Evolutionary conservation across 2,797 vertebrate genomes (phyloP).

Genomic region (Crocidura indochinensis): DNA sequence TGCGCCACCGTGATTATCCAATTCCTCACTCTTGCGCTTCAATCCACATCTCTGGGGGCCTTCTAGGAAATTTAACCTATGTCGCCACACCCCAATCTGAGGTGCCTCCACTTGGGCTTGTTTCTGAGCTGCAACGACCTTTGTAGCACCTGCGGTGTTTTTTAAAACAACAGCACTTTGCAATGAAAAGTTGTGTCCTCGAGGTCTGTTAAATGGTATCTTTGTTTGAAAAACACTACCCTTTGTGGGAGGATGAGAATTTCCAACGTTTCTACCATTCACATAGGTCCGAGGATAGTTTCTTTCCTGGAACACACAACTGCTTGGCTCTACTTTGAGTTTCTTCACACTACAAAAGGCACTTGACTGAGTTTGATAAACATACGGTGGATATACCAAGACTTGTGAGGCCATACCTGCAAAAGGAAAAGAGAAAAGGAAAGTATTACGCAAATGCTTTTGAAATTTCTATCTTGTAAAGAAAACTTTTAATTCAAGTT

Average conservation of each 20-base stretch:
- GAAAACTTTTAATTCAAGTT: constrained; percentile 38
- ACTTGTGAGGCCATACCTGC: constrained; percentile 99
- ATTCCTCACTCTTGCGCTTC: constrained; percentile 99
- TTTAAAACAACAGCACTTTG: constrained; percentile 94
- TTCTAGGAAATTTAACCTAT: constrained; percentile 93
- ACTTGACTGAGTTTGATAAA: constrained; percentile 99
- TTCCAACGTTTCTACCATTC: constrained; percentile 97
- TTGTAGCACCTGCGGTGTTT: constrained; percentile 91
- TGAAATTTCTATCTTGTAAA: constrained; percentile 44
- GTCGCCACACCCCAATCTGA: constrained; percentile 88
- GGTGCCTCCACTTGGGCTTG: constrained; percentile 87
- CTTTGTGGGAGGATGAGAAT: constrained; percentile 94
- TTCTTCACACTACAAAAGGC: constrained; percentile 99
- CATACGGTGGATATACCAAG: constrained; percentile 99
- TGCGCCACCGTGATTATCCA: constrained; percentile 94
- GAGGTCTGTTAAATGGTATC: constrained; percentile 93
- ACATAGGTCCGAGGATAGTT: constrained; percentile 95
- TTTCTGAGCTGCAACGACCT: constrained; percentile 88
- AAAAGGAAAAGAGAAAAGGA: constrained; percentile 52
- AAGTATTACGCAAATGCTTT: constrained; percentile 55
- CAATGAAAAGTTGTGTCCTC: constrained; percentile 94
- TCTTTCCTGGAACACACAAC: constrained; percentile 98
- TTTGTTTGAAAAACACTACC: constrained; percentile 94
- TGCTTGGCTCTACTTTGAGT: constrained; percentile 99
- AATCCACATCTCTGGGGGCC: constrained; percentile 97